Evolutionary conservation across 1,140 invertebrate species (phyloP).

Genomic region (Leptopilina boulardi): DNA sequence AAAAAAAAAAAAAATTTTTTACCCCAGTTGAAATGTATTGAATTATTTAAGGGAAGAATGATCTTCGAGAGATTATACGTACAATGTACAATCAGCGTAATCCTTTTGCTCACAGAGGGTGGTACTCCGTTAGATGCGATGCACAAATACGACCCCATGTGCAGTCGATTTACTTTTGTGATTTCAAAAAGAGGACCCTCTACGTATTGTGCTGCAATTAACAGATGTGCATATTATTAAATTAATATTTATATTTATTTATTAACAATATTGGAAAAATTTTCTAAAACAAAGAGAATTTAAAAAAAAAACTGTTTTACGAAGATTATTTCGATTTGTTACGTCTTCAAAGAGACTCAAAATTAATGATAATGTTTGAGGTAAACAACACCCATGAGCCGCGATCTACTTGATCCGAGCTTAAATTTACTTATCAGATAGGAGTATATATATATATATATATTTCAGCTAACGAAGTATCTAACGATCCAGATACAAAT

Average conservation of each 20-base stretch:
- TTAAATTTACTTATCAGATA: background rate
- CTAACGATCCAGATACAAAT: background rate
- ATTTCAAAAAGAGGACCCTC: constrained; percentile 86
- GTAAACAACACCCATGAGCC: background rate
- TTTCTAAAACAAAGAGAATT: background rate
- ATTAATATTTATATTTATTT: constrained; percentile 47
- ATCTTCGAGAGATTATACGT: constrained; percentile 45
- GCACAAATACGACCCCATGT: constrained; percentile 94
- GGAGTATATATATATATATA: too few relatives aligned
- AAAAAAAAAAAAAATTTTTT: too few relatives aligned
- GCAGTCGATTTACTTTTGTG: constrained; percentile 87
- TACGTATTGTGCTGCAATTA: constrained; percentile 78
- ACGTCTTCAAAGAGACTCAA: background rate
- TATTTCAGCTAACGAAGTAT: background rate
- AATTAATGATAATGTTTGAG: background rate
- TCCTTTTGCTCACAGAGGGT: constrained; percentile 90
- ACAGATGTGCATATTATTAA: constrained; percentile 36
- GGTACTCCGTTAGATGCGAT: constrained; percentile 91
- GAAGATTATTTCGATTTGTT: background rate
- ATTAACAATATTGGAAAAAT: background rate
- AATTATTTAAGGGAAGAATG: constrained; percentile 9
- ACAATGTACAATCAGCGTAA: constrained; percentile 92
- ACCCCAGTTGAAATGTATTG: background rate
- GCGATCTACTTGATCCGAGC: background rate
- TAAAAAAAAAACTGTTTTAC: background rate